Percentiles rank a stretch among this genome's conserved stretches.
Evolutionary conservation across 2,888 invertebrate species (phyloP).

Genomic region (Macropis europaea): DNA sequence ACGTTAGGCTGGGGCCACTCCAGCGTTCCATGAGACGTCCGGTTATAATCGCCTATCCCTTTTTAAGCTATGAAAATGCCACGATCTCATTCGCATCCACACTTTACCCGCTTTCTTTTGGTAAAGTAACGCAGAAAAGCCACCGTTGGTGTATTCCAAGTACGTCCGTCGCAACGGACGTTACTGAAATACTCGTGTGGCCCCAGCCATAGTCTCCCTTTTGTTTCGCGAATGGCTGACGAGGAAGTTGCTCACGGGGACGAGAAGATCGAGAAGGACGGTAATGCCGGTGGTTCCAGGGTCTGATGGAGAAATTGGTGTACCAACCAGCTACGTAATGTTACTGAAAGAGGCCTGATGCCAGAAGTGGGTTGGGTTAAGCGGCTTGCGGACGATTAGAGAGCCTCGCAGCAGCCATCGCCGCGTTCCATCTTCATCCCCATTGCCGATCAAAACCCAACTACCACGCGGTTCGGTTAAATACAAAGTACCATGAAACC

Average conservation of each 20-base stretch:
- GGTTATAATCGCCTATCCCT: too few species aligned
- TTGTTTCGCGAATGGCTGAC: constrained; percentile 33
- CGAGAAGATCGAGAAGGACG: constrained; percentile 32
- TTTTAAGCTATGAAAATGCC: too few species aligned
- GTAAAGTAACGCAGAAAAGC: too few species aligned
- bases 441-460: constrained; percentile 62
- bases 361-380: constrained; percentile 56
- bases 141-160: too few species aligned
- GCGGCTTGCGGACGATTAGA: constrained; percentile 75
- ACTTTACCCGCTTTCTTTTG: too few species aligned
- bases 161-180: not conserved
- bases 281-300: constrained; percentile 36
- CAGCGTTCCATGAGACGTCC: too few species aligned
- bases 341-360: constrained; percentile 46
- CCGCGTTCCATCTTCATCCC: constrained; percentile 60
- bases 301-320: constrained; percentile 52
- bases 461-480: constrained; percentile 56
- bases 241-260: constrained; percentile 20
- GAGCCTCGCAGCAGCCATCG: constrained; percentile 60
- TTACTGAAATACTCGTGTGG: too few species aligned
- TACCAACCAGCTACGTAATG: constrained; percentile 43
- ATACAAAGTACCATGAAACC: constrained; percentile 42
- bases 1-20: too few species aligned
- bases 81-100: too few species aligned
- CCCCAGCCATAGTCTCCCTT: too few species aligned